Evolutionary conservation across 23 tunicate genomes (phyloP), one percentile per base, ranked within the genome.

Genomic region (Clavelina lepadiformis): DNA sequence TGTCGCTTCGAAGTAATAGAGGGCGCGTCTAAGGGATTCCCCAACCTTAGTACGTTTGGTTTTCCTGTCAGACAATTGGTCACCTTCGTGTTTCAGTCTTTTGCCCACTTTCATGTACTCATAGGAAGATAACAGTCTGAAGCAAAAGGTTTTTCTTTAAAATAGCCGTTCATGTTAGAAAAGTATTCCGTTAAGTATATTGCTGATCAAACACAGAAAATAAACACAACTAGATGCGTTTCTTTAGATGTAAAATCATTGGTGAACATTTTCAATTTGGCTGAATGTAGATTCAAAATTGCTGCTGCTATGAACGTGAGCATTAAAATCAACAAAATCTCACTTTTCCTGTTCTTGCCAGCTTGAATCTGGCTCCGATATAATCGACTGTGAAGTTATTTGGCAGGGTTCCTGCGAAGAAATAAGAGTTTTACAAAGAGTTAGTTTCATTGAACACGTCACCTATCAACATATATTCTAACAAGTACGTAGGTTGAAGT

Each of bases 291-390:
- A 41, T 41, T 41, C 11, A 15, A 41, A 41, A 41, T 8, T 41
- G 49, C 11, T 15, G 49, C 49, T 41, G 11, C 15, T 15, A 41
- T 15, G n/a, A n/a, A n/a, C n/a, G n/a, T n/a, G n/a, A n/a, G n/a
- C n/a, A n/a, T n/a, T n/a, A n/a, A n/a, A n/a, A 54, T 5, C 26
- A 21, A 67, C 24, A 21, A 27, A 2, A 5, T 31, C 68, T 54
- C 44, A 83, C 94, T 68, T 77, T 45, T 85, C 94, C 45, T 85
- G 79, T 36, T 85, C 94, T 5, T 83, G 94, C 72, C 82, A 71
- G 34, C 94, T 85, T 2, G 94, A 85, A 56, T 85, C 94, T 19
- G 94, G 84, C 45, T 55, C 51, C 52, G 81, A 31, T 25, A 30
- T 36, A 51, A 72, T 35, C 3, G 81, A 37, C 27, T 50, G 63